phyloP scores from a whole-genome alignment of 2,888 invertebrate species.

The Macrosoma leucophasiata region DNA sequence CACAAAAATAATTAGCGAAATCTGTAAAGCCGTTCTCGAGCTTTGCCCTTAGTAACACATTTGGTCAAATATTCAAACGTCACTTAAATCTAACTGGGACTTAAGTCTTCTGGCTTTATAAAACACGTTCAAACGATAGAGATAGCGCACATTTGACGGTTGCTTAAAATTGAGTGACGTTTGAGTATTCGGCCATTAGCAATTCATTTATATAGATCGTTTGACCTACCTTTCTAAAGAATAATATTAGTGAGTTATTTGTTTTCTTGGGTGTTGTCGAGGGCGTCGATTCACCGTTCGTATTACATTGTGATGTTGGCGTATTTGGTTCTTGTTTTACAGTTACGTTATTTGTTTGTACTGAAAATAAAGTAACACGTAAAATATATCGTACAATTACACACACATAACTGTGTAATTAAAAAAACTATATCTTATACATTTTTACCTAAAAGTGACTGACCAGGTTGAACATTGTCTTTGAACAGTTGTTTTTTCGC shows the following conservation, averaged over 20 bases:
- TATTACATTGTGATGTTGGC: conserved; percentile 30
- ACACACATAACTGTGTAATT: not conserved
- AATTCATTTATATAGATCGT: too few relatives aligned
- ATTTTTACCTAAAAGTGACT: conserved; percentile 65
- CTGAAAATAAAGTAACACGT: conserved; percentile 31
- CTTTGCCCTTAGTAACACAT: too few relatives aligned
- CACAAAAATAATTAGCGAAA: too few relatives aligned
- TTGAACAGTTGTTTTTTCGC: conserved; percentile 71
- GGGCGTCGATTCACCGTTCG: conserved; percentile 38
- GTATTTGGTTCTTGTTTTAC: conserved; percentile 29
- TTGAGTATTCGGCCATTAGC: too few relatives aligned
- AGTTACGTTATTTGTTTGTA: conserved; percentile 38
- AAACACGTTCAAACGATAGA: too few relatives aligned
- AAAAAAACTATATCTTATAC: too few relatives aligned
- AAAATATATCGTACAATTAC: not conserved
- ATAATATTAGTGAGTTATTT: conserved; percentile 76
- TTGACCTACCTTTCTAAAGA: conserved; percentile 87
- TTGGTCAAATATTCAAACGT: too few relatives aligned
- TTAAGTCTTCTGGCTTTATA: too few relatives aligned
- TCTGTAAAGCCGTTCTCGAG: too few relatives aligned
- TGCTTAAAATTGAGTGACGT: too few relatives aligned
- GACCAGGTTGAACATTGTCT: conserved; percentile 74
- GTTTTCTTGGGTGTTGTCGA: conserved; percentile 54
- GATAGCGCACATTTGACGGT: too few relatives aligned
- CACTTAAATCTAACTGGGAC: too few relatives aligned